These are phyloP conservation scores for Diabrotica balteata DNA, from an alignment of 2,888 invertebrate genomes.

Conservation along the genomic window DNA sequence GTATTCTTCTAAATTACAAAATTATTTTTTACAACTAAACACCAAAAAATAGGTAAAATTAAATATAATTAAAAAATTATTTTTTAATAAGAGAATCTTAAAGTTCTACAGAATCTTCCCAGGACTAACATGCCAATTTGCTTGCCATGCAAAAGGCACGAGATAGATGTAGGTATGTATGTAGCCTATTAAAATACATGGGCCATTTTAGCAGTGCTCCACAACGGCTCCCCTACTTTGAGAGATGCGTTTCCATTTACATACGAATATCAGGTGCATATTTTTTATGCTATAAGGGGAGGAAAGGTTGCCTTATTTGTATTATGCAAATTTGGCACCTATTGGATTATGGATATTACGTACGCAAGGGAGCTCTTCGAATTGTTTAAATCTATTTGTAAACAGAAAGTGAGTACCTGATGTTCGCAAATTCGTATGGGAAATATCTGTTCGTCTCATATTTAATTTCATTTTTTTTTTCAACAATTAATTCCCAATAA, in stretches of 20 bases:
- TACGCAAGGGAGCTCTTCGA: too few species aligned
- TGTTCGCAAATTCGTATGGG: too few species aligned
- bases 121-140: slow-evolving; percentile 15
- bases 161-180: slow-evolving; percentile 17
- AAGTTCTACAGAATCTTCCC: too few species aligned
- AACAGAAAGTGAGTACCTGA: too few species aligned
- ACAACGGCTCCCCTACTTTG: slow-evolving; percentile 25
- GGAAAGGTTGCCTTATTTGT: slow-evolving; percentile 15
- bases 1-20: too few species aligned
- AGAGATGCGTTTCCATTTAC: slow-evolving; percentile 27
- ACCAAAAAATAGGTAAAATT: background rate
- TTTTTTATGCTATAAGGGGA: slow-evolving; percentile 22
- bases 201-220: slow-evolving; percentile 30
- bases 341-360: too few species aligned
- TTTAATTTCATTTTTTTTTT: too few species aligned
- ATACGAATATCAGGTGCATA: slow-evolving; percentile 33
- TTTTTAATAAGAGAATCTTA: too few species aligned
- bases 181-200: slow-evolving; percentile 37
- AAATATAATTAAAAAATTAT: background rate
- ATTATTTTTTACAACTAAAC: too few species aligned
- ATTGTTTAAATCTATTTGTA: too few species aligned
- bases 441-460: too few species aligned
- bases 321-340: slow-evolving; percentile 17
- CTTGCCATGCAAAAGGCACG: slow-evolving; percentile 26
- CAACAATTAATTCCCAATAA: too few species aligned